Base-by-base conservation (phyloP, 2,888 invertebrate genomes). In the Drosophila borealis region DNA sequence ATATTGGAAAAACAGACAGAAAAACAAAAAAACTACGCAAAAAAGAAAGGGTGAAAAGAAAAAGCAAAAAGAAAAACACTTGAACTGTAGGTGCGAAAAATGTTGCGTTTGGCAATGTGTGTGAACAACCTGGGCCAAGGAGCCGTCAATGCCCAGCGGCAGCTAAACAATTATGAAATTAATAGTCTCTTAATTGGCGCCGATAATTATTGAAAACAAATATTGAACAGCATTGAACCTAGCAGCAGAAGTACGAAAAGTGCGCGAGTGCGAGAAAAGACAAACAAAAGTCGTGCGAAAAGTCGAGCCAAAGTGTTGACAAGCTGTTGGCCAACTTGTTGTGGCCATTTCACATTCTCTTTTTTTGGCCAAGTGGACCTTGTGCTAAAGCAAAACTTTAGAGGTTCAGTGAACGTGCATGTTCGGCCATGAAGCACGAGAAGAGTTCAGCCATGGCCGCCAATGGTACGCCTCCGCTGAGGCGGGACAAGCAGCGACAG, bases 371-470 rank as follows among this genome's bases (percentile, higher is more conserved):
- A 25, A 62, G 41, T 10, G 57, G 64, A 61, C 76, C 79, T 77
- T 66, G 74, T 36, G 41, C 39, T 45, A 37, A 29, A 34, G 49
- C 29, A 19, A 25, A 49, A 45, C 25, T 36, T 39, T 33, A 37
- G 50, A 62, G 41, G 81, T 68, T 81, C 81, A 61, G 41, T 69
- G 81, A 57, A 59, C 80, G 63, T 25, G 37, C 37, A 4, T 13
- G 59, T 3, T 10, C 51, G 74, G 71, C 84, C 82, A 81, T 91
- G 91, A 91, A 91, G 89, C 90, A 91, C 64, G 90, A 91, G 63
- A 90, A 89, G 72, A 78, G 77, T 36, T 59, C 70, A 48, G 57
- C 65, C 57, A 69, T 82, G 84, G 73, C 79, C 55, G 51, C 48
- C 53, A 64, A 74, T 21, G 70, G 78, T 53, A 67, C 70, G 45